A percentile compares a stretch with the other conserved stretches of the same genome.
phyloP scores from a whole-genome alignment of 2,797 vertebrate genomes.

The Micropoecilia bifurca region DNA sequence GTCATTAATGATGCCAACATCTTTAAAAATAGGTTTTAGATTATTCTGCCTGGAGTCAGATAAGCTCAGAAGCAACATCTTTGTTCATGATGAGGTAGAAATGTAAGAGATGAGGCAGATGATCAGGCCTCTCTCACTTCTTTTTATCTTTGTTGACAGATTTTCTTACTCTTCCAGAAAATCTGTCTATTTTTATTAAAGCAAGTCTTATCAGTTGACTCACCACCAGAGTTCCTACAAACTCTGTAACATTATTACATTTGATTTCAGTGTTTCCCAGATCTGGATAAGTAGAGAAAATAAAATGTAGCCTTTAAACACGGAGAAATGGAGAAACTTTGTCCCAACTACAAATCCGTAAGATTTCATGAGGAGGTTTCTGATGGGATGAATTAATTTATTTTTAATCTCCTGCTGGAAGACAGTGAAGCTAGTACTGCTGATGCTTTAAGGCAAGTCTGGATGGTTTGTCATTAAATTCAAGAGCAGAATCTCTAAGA shows the following conservation, averaged over 20 bases:
- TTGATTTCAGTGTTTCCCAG: not conserved
- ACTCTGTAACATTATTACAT: not conserved
- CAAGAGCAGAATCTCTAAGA: not conserved
- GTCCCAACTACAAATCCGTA: not conserved
- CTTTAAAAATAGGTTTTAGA: conserved; percentile 41
- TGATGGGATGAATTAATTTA: not conserved
- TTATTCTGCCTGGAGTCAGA: conserved; percentile 12
- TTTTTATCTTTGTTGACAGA: not conserved
- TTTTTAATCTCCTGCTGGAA: not conserved
- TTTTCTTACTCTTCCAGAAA: not conserved
- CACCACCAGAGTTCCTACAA: not conserved
- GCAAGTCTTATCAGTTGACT: not conserved
- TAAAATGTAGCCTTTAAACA: not conserved
- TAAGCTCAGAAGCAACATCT: conserved; percentile 8
- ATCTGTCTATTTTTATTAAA: not conserved
- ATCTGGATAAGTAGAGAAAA: not conserved
- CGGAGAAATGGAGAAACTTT: not conserved
- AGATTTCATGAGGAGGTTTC: not conserved
- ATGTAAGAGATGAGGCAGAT: conserved; percentile 4
- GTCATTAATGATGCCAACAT: conserved; percentile 15
- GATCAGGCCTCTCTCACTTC: not conserved
- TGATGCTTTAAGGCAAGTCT: not conserved
- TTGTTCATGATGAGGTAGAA: conserved; percentile 4
- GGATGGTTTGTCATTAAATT: not conserved
- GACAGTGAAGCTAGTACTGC: not conserved